These are phyloP conservation scores for Callocephalon fimbriatum DNA, from an alignment of 2,113 vertebrate genomes.

Conservation along the genomic window DNA sequence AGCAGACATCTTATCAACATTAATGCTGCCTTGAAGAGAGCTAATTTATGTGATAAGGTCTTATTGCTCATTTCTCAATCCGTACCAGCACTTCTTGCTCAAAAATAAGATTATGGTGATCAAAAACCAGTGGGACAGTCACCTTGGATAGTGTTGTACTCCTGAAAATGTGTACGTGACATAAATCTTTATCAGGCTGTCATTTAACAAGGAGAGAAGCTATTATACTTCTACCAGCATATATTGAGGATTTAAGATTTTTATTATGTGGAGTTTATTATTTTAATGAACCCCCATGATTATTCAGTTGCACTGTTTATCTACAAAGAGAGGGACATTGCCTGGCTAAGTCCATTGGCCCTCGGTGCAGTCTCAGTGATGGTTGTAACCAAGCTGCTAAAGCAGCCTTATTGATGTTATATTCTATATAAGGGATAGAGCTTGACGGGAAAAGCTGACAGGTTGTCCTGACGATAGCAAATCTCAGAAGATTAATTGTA, in stretches of 20 bases:
- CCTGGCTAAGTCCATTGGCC: neutral
- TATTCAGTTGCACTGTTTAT: neutral
- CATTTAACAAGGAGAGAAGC: neutral
- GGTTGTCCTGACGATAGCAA: neutral
- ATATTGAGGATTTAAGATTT: neutral
- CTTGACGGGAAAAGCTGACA: neutral
- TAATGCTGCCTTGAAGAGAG: slow-evolving; percentile 7
- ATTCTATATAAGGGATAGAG: neutral
- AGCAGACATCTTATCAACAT: slow-evolving; percentile 18
- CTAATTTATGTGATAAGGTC: slow-evolving; percentile 43
- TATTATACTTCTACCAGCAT: neutral
- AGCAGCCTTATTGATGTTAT: neutral
- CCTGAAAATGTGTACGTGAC: neutral
- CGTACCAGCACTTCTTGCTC: neutral
- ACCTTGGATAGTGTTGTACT: neutral
- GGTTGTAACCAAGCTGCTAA: neutral
- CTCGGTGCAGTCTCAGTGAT: neutral
- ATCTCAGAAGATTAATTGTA: neutral
- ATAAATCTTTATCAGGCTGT: neutral
- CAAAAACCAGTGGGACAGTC: slow-evolving; percentile 19
- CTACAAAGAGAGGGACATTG: slow-evolving; percentile 11
- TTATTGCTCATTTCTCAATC: slow-evolving; percentile 45
- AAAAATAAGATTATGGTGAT: slow-evolving; percentile 46
- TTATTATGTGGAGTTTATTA: slow-evolving; percentile 35
- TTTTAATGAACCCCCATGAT: slow-evolving; percentile 40